phyloP scores from a whole-genome alignment of 1,140 invertebrate genomes.

The Microplitis mediator region DNA sequence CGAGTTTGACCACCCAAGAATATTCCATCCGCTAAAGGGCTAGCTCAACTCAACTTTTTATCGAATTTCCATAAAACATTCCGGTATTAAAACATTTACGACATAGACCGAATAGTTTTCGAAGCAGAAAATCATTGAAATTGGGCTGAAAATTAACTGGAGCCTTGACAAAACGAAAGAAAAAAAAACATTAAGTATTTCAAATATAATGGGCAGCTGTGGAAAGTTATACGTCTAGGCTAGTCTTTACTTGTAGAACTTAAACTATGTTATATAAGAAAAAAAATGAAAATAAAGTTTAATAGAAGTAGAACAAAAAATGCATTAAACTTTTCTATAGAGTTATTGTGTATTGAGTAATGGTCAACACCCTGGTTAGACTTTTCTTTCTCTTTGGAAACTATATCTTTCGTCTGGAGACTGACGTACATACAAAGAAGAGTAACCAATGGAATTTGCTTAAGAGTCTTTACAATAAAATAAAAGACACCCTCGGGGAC shows the following conservation, averaged over 20 bases:
- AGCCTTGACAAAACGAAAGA: no score
- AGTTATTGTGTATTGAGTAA: background rate
- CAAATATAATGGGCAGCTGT: background rate
- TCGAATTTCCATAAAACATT: no score
- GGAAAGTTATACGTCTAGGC: background rate
- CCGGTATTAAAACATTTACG: no score
- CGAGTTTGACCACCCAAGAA: no score
- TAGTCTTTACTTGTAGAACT: background rate
- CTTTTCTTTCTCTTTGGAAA: no score
- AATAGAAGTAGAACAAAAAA: background rate
- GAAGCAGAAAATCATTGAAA: background rate
- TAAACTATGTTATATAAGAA: background rate
- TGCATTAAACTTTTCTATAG: background rate
- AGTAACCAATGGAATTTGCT: conserved; percentile 14
- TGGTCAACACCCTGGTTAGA: background rate
- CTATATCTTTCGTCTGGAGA: no score
- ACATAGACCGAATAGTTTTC: no score
- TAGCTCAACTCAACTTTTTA: no score
- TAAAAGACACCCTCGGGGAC: conserved; percentile 12
- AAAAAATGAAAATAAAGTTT: background rate
- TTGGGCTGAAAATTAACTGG: background rate
- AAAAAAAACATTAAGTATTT: background rate
- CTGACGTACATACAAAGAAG: background rate
- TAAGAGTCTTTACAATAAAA: conserved; percentile 11
- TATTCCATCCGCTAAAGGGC: no score